A percentile compares a stretch with the other conserved stretches of the same genome.
Evolutionary conservation across 64 coral and sea anemone genomes (phyloP).

Genomic region (Pachyseris speciosa): DNA sequence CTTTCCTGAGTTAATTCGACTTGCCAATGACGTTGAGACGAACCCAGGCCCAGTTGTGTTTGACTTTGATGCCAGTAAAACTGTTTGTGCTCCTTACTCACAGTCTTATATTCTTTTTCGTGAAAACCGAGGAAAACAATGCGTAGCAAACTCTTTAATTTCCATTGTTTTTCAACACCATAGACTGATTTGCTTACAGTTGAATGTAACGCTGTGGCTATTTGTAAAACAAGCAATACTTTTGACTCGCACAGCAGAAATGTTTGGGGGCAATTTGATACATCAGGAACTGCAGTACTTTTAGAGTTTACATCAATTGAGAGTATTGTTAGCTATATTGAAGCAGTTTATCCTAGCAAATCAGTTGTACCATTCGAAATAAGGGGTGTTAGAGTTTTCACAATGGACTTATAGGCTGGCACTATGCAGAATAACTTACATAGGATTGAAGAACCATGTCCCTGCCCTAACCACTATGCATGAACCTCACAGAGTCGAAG

Average conservation of each 20-base stretch:
- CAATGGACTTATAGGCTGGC: not conserved
- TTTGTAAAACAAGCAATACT: constrained; percentile 9
- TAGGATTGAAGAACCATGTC: not conserved
- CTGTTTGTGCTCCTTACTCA: too few species aligned
- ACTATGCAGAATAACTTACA: not conserved
- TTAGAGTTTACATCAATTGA: constrained; percentile 19
- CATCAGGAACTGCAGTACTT: constrained; percentile 42
- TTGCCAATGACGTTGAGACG: too few species aligned
- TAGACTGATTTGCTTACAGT: constrained; percentile 28
- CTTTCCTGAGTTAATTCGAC: too few species aligned
- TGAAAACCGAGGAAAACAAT: too few species aligned
- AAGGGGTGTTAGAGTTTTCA: constrained; percentile 7
- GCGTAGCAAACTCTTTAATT: too few species aligned
- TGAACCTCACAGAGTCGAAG: not conserved
- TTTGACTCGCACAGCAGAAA: constrained; percentile 14
- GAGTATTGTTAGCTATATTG: constrained; percentile 13
- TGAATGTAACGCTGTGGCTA: constrained; percentile 33
- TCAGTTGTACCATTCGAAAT: constrained; percentile 38
- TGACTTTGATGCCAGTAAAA: too few species aligned
- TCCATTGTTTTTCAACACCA: too few species aligned
- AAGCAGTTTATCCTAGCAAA: constrained; percentile 19
- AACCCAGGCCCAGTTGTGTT: too few species aligned
- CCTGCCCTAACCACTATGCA: not conserved
- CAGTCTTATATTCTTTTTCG: too few species aligned
- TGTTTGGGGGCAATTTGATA: constrained; percentile 3